A percentile compares a stretch with the other conserved stretches of the same genome.
Evolutionary conservation across 2,113 vertebrate species (phyloP).

Genomic region (Corythaixoides concolor): DNA sequence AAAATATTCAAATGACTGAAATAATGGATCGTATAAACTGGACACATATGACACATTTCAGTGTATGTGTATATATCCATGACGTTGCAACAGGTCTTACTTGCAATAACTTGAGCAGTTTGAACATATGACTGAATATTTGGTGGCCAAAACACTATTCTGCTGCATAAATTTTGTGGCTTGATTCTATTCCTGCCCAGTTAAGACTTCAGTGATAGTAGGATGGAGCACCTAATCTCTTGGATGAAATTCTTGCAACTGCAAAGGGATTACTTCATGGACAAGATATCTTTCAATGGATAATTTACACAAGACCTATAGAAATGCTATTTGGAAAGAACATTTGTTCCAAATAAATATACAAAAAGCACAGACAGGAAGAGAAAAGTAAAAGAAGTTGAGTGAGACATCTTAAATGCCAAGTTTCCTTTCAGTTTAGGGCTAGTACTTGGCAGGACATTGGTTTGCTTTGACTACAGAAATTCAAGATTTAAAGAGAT

Average conservation of each 20-base stretch:
- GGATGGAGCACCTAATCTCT: not conserved
- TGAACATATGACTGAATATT: not conserved
- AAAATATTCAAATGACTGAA: not conserved
- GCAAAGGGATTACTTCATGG: not conserved
- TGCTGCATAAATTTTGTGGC: not conserved
- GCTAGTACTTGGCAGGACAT: slow-evolving; percentile 31
- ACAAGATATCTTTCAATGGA: not conserved
- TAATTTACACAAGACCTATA: not conserved
- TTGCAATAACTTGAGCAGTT: not conserved
- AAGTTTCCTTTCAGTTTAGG: slow-evolving; percentile 43
- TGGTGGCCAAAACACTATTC: not conserved
- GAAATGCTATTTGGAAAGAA: not conserved
- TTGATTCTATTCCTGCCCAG: not conserved
- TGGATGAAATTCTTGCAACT: not conserved
- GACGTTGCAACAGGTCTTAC: not conserved
- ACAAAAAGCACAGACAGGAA: slow-evolving; percentile 18
- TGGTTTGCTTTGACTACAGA: slow-evolving; percentile 11
- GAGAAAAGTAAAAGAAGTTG: not conserved
- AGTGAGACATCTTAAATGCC: slow-evolving; percentile 30
- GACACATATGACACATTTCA: not conserved
- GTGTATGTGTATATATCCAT: not conserved
- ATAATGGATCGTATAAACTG: not conserved
- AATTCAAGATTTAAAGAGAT: slow-evolving; percentile 15
- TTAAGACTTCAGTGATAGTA: not conserved
- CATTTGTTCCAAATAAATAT: slow-evolving; percentile 28